phyloP scores from a whole-genome alignment of 2,113 vertebrate genomes.

The Drymodes brunneopygia region DNA sequence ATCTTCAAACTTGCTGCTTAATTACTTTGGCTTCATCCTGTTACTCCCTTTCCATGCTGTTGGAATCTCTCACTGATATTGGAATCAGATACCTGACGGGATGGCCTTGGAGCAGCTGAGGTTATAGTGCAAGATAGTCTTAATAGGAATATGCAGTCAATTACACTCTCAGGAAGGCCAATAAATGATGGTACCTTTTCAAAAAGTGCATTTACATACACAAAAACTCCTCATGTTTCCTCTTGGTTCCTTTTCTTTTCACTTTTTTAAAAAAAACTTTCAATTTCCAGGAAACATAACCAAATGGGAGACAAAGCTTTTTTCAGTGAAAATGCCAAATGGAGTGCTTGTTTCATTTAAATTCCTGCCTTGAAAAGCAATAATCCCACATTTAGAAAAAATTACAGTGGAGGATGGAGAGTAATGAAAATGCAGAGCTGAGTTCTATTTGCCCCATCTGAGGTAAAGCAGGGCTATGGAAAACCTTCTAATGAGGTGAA shows the following conservation, averaged over 20 bases:
- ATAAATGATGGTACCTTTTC: slow-evolving; percentile 47
- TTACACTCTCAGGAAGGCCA: slow-evolving; percentile 36
- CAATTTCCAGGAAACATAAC: slow-evolving; percentile 49
- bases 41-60: slow-evolving; percentile 55
- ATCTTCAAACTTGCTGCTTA: slow-evolving; percentile 65
- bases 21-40: slow-evolving; percentile 67
- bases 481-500: slow-evolving; percentile 4
- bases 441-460: background rate
- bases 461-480: background rate
- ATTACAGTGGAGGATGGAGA: background rate
- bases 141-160: slow-evolving; percentile 45
- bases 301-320: slow-evolving; percentile 26
- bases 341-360: slow-evolving; percentile 46
- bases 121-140: background rate
- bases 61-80: slow-evolving; percentile 52
- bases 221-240: background rate
- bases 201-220: background rate
- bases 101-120: slow-evolving; percentile 1
- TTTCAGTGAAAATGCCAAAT: slow-evolving; percentile 39
- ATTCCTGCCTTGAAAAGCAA: slow-evolving; percentile 35
- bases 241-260: background rate
- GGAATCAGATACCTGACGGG: slow-evolving; percentile 63
- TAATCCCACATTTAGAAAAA: slow-evolving; percentile 31
- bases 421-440: background rate
- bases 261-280: background rate